Base-by-base conservation (phyloP, 1,140 invertebrate genomes). In the Anoplophora glabripennis region DNA sequence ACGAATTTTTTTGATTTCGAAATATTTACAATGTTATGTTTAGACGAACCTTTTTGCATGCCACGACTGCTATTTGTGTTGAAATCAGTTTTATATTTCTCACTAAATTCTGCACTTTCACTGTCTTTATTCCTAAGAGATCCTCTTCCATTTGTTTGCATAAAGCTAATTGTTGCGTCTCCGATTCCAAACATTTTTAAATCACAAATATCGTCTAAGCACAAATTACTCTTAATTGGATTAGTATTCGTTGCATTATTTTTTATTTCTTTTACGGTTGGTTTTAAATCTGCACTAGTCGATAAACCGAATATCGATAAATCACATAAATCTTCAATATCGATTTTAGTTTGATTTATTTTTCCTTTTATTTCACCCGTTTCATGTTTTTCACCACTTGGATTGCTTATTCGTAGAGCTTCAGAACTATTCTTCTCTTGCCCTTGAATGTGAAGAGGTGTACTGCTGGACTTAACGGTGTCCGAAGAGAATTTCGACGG, bases 301-400 rank as follows among this genome's bases (percentile, higher is more conserved):
- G 37, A 18, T 15, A 65, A 33, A 37, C 55, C 68, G 54, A 69
- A 71, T 41, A 55, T 40, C 12, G 69, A 66, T 33, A 71, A 56
- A 64, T 71, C 69, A 40, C 65, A 71, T 37, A 71, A 46, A 17
- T 65, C 60, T 14, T 49, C 51, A 8, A 66, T 42, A 38, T 56
- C 56, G 14, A 15, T 11, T 10, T 7, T 11, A 10, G n/a, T n/a
- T 35, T 49, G 7, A 2, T 28, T 2, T 5, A 2, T 28, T 28
- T 28, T 21, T 34, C 48, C 12, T 46, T 35, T 36, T 36, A 36
- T 14, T 44, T 12, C 15, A 46, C 4, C 21, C 21, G 48, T 59
- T 35, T 51, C 17, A 9, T 21, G 38, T 40, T 15, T 37, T 18
- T 40, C 21, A 11, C 8, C 12, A 12, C 8, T 8, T 11, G 1